A percentile compares a stretch with the other conserved stretches of the same genome.
Conservation (phyloP, 2,113 vertebrate genomes). For the Oophaga pumilio region DNA sequence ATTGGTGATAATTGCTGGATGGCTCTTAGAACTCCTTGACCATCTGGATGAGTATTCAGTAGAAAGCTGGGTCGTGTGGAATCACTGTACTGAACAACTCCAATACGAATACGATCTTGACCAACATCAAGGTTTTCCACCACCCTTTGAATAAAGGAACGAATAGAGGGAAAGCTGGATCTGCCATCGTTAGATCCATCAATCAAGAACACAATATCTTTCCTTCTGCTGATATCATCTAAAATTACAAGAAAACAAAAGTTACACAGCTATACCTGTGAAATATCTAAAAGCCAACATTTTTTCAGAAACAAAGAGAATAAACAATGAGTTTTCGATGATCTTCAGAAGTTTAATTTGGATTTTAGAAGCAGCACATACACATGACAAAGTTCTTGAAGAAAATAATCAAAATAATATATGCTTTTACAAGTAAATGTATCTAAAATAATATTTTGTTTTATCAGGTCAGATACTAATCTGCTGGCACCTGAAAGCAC, state of each 20-base stretch:
- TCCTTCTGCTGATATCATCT: constrained; percentile 76
- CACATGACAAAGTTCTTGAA: not conserved
- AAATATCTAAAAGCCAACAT: not conserved
- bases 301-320: too few relatives aligned
- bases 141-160: constrained; percentile 78
- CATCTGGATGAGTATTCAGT: constrained; percentile 83
- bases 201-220: constrained; percentile 91
- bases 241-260: constrained; percentile 34
- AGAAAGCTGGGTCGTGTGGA: constrained; percentile 82
- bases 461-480: not conserved
- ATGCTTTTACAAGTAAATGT: not conserved
- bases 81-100: constrained; percentile 88
- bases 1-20: constrained; percentile 77
- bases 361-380: too few relatives aligned
- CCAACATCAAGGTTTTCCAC: constrained; percentile 81
- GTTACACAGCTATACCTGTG: not conserved
- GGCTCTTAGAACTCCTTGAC: constrained; percentile 69
- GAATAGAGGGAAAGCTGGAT: constrained; percentile 81
- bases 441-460: not conserved
- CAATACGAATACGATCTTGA: constrained; percentile 79
- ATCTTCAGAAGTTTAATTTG: not conserved
- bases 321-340: not conserved
- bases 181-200: constrained; percentile 87
- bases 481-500: not conserved
- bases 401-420: not conserved